phyloP scores from a whole-genome alignment of 2,888 invertebrate genomes.

The Stratiomys singularior region DNA sequence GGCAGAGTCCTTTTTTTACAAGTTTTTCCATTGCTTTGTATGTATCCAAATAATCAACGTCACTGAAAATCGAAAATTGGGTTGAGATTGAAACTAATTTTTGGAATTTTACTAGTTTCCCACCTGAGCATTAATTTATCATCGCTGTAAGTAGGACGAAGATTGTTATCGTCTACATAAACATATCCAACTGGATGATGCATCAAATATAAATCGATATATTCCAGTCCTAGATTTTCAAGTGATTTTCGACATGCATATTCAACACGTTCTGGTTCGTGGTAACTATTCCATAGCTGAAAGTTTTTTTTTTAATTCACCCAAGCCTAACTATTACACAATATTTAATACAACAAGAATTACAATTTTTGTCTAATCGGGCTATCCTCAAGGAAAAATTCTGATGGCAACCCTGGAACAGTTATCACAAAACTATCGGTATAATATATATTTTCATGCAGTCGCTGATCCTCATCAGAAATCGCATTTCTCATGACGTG shows the following conservation, averaged over 20 bases:
- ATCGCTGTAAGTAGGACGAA: constrained; percentile 53
- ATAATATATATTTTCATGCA: too few species aligned
- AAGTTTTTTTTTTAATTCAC: too few species aligned
- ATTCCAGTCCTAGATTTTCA: constrained; percentile 73
- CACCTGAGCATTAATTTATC: constrained; percentile 54
- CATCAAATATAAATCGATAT: constrained; percentile 83
- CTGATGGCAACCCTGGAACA: too few species aligned
- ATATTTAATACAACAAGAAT: too few species aligned
- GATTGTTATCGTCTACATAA: constrained; percentile 59
- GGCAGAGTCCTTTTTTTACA: constrained; percentile 74
- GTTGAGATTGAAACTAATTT: not conserved
- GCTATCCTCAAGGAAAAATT: too few species aligned
- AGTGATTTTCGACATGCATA: constrained; percentile 72
- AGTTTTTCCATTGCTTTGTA: constrained; percentile 84
- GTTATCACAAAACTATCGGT: too few species aligned
- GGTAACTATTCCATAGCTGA: constrained; percentile 63
- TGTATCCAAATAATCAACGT: constrained; percentile 79
- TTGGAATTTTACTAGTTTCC: constrained; percentile 40
- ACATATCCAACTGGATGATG: constrained; percentile 83
- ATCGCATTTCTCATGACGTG: too few species aligned
- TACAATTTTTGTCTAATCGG: too few species aligned
- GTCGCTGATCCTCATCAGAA: too few species aligned
- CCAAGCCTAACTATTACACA: too few species aligned
- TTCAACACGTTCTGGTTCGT: constrained; percentile 73
- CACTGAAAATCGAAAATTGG: constrained; percentile 61